Evolutionary conservation across 1,140 invertebrate genomes (phyloP).

Genomic region (Phocides pigmalion): DNA sequence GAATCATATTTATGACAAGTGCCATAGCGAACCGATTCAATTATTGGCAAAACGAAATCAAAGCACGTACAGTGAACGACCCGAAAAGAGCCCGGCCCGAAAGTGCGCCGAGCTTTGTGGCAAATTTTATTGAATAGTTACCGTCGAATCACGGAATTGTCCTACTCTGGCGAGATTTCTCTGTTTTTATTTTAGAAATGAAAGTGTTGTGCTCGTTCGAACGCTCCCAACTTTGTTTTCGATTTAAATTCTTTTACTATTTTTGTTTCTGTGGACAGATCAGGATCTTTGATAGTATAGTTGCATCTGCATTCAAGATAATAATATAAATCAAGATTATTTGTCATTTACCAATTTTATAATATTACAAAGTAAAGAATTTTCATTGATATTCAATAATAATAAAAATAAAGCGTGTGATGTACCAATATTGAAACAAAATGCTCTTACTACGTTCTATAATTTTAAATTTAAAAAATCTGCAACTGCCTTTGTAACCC

Average conservation of each 20-base stretch:
- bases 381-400: no score
- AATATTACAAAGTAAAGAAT: no score
- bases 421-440: no score
- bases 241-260: constrained; percentile 10
- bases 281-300: no score
- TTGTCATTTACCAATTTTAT: no score
- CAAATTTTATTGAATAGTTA: constrained; percentile 55
- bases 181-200: constrained; percentile 57
- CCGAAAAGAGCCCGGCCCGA: constrained; percentile 40
- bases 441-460: no score
- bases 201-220: constrained; percentile 50
- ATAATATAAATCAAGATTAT: no score
- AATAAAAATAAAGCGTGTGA: no score
- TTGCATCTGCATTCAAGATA: no score
- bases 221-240: constrained; percentile 29
- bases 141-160: constrained; percentile 56
- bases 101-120: constrained; percentile 42
- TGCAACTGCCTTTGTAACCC: neutral
- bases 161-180: constrained; percentile 58
- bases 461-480: no score
- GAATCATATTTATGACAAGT: neutral
- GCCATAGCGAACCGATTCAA: constrained; percentile 11
- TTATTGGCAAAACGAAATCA: constrained; percentile 21
- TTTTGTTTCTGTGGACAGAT: neutral
- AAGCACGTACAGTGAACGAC: constrained; percentile 53